Conservation (phyloP, 2,113 vertebrate genomes). For the human region GRCh38 chr3:112628501-112629000, state of each 20-base stretch:
- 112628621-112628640: neutral
- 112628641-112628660: neutral
- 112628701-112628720: neutral
- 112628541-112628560: neutral
- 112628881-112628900: neutral
- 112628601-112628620: neutral
- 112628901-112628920: neutral
- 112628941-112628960: neutral
- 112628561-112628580: neutral
- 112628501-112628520: neutral
- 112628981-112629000: neutral
- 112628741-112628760: neutral
- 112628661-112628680: neutral
- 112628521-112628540: neutral
- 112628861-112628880: conserved; percentile 5
- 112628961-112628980: neutral
- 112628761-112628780: neutral
- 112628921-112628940: neutral
- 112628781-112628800: neutral
- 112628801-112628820: neutral
- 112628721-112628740: neutral
- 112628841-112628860: neutral
- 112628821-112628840: neutral
- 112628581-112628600: neutral
- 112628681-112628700: neutral